Evolutionary conservation across 2,113 vertebrate species (phyloP), one percentile per base, ranked within the genome.

Genomic region (Apeltes quadracus): DNA sequence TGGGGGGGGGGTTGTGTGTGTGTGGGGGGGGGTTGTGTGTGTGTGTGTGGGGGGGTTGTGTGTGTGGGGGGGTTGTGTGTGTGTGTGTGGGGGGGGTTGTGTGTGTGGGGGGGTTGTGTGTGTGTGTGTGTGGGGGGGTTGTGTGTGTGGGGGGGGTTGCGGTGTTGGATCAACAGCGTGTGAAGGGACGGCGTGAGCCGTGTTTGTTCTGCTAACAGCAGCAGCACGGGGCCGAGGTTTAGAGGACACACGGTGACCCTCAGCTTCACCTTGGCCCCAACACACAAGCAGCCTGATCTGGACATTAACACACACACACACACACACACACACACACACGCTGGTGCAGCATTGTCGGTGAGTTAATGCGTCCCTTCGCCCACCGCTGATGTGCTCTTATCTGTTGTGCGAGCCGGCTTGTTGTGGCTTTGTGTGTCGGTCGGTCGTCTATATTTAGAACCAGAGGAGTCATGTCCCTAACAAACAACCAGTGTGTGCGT

Each of bases 391-490:
- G 79, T 84, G 86, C 79, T 76, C 80, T 90, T 89, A 91, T 90
- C 90, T 87, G 73, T 82, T 82, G 73, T 61, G 64, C 36, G 54
- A n/a, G 61, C 68, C 83, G 85, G 89, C n/a, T n/a, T n/a, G n/a
- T n/a, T n/a, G n/a, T n/a, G n/a, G n/a, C 58, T 88, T 70, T 14
- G 51, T 79, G 43, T 71, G 81, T 88, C 88, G 89, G 63, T 61
- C 44, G 76, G 58, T n/a, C n/a, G 29, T 7, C 77, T 93, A 94
- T 93, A 91, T 94, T 93, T 92, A 91, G 92, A 67, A 72, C n/a
- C 4, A 25, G 39, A 27, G 5, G 61, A 84, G 73, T 94, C 94
- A 91, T 88, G 76, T 87, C 87, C 91, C 90, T 84, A 87, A 89
- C 92, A 53, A 69, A 70, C 62, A n/a, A n/a, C n/a, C n/a, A n/a